Evolutionary conservation across 1,140 invertebrate species (phyloP).

Genomic region (Aphaenogaster ashmeadi): DNA sequence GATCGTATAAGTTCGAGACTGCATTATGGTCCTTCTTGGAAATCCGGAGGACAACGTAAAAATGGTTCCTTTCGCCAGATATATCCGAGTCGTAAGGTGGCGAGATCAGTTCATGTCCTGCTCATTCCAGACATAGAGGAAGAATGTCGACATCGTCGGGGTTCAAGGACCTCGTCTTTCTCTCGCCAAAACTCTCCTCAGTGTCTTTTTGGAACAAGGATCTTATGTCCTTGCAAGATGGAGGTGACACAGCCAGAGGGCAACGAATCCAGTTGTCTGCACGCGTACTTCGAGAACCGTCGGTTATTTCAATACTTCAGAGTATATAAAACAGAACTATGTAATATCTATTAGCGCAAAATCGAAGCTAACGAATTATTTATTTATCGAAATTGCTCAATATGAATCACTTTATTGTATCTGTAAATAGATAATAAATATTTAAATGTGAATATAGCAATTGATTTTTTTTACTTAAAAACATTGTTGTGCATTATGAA

Average conservation of each 20-base stretch:
- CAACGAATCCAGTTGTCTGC: conserved; percentile 15
- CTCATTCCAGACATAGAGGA: conserved; percentile 38
- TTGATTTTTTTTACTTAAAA: background rate
- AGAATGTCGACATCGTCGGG: conserved; percentile 24
- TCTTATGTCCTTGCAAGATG: conserved; percentile 55
- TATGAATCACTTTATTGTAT: background rate
- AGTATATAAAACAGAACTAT: background rate
- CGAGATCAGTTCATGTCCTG: conserved; percentile 12
- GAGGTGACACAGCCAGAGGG: background rate
- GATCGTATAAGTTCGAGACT: conserved; percentile 19
- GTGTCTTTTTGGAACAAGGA: conserved; percentile 51
- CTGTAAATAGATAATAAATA: background rate
- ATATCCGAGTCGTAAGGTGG: background rate
- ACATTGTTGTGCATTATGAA: background rate
- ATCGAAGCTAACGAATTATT: background rate
- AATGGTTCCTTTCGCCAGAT: background rate
- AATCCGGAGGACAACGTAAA: background rate
- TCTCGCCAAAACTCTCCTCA: conserved; percentile 13
- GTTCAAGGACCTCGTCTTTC: conserved; percentile 51
- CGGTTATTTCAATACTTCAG: background rate
- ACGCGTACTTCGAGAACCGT: background rate
- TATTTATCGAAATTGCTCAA: background rate
- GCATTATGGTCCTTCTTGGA: conserved; percentile 46
- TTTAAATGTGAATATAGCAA: background rate
- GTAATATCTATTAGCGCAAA: background rate